Conservation (phyloP, 1,140 invertebrate genomes). For the Dendrolimus punctatus region DNA sequence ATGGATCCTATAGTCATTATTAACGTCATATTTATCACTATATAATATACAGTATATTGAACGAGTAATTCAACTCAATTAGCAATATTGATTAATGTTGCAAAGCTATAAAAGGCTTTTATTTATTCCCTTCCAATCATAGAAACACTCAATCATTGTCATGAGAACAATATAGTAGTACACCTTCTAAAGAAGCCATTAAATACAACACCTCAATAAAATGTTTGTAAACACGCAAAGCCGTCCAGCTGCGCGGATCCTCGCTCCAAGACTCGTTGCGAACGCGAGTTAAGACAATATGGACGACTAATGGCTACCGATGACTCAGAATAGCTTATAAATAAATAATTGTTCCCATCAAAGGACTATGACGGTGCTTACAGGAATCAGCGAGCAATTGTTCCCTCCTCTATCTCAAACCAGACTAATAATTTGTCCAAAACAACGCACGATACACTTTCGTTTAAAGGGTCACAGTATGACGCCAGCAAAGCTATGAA, state of each 20-base stretch:
- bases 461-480: conserved; percentile 51
- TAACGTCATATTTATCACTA: too few species aligned
- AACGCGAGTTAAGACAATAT: conserved; percentile 45
- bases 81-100: background rate
- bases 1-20: too few species aligned
- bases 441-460: conserved; percentile 45
- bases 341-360: conserved; percentile 55
- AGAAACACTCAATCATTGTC: conserved; percentile 38
- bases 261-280: conserved; percentile 20
- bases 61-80: background rate
- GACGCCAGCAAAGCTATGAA: conserved; percentile 48
- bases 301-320: conserved; percentile 51
- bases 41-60: too few species aligned
- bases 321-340: conserved; percentile 53
- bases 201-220: conserved; percentile 66
- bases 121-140: conserved; percentile 6
- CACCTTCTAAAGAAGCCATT: conserved; percentile 60
- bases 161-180: conserved; percentile 26
- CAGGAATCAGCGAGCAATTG: conserved; percentile 56
- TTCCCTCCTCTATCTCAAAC: conserved; percentile 57
- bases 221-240: conserved; percentile 69
- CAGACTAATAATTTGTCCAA: conserved; percentile 68
- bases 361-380: conserved; percentile 33
- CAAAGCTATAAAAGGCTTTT: background rate
- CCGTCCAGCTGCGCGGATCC: conserved; percentile 46